These are phyloP conservation scores for Bombus ignitus DNA, from an alignment of 1,140 invertebrate species.

Conservation along the genomic window DNA sequence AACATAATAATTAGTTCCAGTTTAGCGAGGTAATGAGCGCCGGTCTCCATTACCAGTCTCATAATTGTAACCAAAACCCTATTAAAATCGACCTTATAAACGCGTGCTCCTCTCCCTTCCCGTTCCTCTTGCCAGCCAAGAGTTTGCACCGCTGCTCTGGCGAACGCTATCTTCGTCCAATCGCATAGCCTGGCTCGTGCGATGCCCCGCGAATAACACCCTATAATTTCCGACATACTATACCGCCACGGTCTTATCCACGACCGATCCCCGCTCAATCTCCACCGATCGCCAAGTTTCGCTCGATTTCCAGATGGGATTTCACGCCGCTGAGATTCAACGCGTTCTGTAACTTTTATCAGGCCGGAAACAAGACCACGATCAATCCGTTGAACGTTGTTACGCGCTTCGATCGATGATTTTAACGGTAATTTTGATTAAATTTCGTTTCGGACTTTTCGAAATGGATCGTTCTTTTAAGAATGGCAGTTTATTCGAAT, in stretches of 20 bases:
- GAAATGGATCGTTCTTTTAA: too few species aligned
- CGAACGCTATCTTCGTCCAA: conserved; percentile 75
- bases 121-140: neutral
- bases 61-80: conserved; percentile 75
- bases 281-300: conserved; percentile 71
- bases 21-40: conserved; percentile 72
- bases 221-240: conserved; percentile 81
- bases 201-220: conserved; percentile 76
- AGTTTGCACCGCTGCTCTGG: conserved; percentile 26
- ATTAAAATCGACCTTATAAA: conserved; percentile 77
- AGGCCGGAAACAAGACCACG: neutral
- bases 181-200: conserved; percentile 72
- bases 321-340: conserved; percentile 35
- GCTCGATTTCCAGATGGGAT: conserved; percentile 74
- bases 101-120: conserved; percentile 48
- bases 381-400: too few species aligned
- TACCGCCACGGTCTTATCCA: conserved; percentile 75
- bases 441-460: neutral
- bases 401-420: neutral
- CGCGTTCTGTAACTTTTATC: neutral
- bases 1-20: conserved; percentile 76
- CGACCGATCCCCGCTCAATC: conserved; percentile 71
- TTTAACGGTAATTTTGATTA: neutral
- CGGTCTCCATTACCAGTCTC: conserved; percentile 66
- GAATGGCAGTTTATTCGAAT: too few species aligned